Evolutionary conservation across 1,140 invertebrate genomes (phyloP).

Genomic region (Trachymyrmex septentrionalis): DNA sequence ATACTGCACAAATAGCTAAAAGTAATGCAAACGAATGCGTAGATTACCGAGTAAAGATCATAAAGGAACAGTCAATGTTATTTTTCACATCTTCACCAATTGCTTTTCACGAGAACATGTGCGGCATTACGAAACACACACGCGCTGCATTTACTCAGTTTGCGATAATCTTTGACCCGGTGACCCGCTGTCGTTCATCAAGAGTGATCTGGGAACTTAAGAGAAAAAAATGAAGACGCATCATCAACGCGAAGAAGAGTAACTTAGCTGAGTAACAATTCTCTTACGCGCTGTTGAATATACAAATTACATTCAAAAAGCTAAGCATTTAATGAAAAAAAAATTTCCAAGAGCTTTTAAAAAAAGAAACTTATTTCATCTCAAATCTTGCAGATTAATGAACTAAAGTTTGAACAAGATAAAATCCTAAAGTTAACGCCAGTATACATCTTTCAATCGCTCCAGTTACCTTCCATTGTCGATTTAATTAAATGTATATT

Average conservation of each 20-base stretch:
- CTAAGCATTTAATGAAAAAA: background rate
- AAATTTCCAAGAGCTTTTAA: background rate
- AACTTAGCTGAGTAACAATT: conserved; percentile 9
- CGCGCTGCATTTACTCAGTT: conserved; percentile 60
- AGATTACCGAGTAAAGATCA: conserved; percentile 26
- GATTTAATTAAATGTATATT: background rate
- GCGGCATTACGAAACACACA: conserved; percentile 64
- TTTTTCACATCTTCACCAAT: conserved; percentile 35
- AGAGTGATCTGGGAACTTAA: conserved; percentile 43
- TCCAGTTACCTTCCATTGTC: background rate
- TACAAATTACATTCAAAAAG: conserved; percentile 2
- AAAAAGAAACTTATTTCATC: background rate
- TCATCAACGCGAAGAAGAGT: background rate
- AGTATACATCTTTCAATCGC: background rate
- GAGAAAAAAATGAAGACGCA: conserved; percentile 29
- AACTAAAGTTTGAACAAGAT: background rate
- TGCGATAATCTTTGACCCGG: conserved; percentile 69
- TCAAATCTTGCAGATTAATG: background rate
- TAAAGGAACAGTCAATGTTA: conserved; percentile 50
- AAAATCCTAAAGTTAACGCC: background rate
- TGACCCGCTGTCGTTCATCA: conserved; percentile 47
- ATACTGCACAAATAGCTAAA: conserved; percentile 29
- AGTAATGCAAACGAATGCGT: background rate
- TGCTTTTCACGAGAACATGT: conserved; percentile 24
- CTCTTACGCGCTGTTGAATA: background rate